phyloP scores from a whole-genome alignment of 2,113 vertebrate species.

The Centrocercus urophasianus region DNA sequence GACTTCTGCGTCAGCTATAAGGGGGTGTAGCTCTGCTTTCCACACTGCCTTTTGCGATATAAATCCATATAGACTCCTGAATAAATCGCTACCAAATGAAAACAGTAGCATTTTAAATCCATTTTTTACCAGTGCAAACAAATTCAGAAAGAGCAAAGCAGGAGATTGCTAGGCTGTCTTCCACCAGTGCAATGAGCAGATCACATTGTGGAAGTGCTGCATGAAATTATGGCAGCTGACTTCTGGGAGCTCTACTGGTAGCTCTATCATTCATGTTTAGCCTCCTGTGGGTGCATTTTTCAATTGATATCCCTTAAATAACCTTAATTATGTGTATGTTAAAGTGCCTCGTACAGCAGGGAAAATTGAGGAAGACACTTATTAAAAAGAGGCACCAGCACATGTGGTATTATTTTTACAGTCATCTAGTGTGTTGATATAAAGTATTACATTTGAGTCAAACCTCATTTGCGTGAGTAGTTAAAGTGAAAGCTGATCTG shows the following conservation, averaged over 20 bases:
- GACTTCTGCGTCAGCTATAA: background rate
- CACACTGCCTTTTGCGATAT: background rate
- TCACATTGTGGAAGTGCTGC: background rate
- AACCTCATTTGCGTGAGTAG: slow-evolving; percentile 82
- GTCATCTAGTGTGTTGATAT: slow-evolving; percentile 83
- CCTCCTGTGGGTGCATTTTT: slow-evolving; percentile 69
- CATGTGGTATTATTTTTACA: slow-evolving; percentile 85
- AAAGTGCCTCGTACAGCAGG: slow-evolving; percentile 75
- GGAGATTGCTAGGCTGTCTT: background rate
- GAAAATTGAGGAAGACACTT: slow-evolving; percentile 88
- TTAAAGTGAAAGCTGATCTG: slow-evolving; percentile 82
- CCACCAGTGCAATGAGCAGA: background rate
- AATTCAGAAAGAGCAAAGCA: background rate
- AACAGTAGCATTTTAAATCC: background rate
- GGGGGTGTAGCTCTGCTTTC: background rate
- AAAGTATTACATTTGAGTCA: slow-evolving; percentile 87
- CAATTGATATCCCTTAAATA: slow-evolving; percentile 78
- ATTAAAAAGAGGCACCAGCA: slow-evolving; percentile 81
- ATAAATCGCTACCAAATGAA: background rate
- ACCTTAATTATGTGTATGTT: slow-evolving; percentile 73
- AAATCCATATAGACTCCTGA: background rate
- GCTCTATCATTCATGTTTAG: slow-evolving; percentile 28
- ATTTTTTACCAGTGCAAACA: background rate
- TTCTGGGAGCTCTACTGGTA: background rate
- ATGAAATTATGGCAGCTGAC: slow-evolving; percentile 7